These are phyloP conservation scores for Plebejus argus DNA, from an alignment of 2,888 invertebrate species.

Conservation along the genomic window DNA sequence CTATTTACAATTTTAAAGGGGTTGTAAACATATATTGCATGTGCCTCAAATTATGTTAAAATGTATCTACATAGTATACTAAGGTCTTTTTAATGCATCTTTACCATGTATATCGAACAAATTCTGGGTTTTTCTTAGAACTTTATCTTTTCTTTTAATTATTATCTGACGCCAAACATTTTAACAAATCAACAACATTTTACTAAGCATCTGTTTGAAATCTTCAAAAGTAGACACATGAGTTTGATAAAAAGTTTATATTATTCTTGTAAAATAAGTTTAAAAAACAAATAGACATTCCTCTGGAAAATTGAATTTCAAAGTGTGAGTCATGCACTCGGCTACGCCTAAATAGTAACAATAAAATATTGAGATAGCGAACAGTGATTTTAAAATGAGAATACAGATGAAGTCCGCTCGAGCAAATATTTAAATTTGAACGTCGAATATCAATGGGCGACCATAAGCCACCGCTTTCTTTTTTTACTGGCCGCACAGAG, in stretches of 20 bases:
- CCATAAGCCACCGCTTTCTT: constrained; percentile 78
- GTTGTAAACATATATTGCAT: too few relatives aligned
- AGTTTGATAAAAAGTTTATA: not conserved
- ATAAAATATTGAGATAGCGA: constrained; percentile 74
- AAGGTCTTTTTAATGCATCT: too few relatives aligned
- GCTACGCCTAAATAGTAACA: constrained; percentile 49
- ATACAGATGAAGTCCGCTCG: constrained; percentile 70
- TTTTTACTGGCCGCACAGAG: constrained; percentile 69
- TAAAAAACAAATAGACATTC: not conserved
- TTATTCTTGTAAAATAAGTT: not conserved
- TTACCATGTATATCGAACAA: too few relatives aligned
- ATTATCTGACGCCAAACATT: too few relatives aligned
- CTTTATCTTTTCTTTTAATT: too few relatives aligned
- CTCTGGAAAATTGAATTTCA: constrained; percentile 16
- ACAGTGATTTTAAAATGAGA: constrained; percentile 69
- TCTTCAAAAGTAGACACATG: not conserved
- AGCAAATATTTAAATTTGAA: constrained; percentile 81
- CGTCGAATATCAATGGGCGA: constrained; percentile 80
- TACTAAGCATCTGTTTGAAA: not conserved
- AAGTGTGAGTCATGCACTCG: constrained; percentile 23
- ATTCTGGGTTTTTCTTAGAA: too few relatives aligned
- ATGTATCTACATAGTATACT: too few relatives aligned
- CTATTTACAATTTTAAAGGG: too few relatives aligned
- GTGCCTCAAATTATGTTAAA: too few relatives aligned
- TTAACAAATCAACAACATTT: too few relatives aligned